Percentiles rank a stretch among this genome's conserved stretches.
phyloP scores from a whole-genome alignment of 2,797 vertebrate genomes.

The Lacerta bilineata region DNA sequence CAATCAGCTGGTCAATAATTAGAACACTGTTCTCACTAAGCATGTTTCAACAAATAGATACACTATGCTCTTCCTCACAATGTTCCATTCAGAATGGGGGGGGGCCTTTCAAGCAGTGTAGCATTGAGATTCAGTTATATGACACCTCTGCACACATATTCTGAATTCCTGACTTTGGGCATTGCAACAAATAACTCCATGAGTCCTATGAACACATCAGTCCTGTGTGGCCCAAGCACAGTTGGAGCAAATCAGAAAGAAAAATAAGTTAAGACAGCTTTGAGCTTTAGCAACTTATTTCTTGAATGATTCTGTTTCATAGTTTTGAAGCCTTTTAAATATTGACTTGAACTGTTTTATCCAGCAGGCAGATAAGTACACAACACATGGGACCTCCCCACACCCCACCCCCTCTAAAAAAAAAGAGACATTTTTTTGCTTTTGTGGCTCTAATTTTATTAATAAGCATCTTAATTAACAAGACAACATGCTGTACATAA shows the following conservation, averaged over 20 bases:
- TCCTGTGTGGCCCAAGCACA: not conserved
- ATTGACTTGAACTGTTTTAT: not conserved
- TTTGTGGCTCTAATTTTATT: constrained; percentile 80
- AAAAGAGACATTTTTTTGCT: constrained; percentile 44
- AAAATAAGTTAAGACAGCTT: too few species aligned
- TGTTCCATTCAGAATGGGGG: not conserved
- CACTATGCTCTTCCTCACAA: not conserved
- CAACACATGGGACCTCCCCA: not conserved
- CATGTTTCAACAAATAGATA: not conserved
- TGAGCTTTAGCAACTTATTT: not conserved
- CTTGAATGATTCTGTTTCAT: not conserved
- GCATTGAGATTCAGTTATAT: not conserved
- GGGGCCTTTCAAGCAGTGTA: not conserved
- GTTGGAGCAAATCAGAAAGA: not conserved
- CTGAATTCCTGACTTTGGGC: too few species aligned
- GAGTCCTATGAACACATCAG: too few species aligned
- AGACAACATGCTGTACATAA: constrained; percentile 82
- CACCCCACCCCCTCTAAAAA: not conserved
- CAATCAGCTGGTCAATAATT: not conserved
- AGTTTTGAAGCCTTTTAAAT: too few species aligned
- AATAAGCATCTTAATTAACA: constrained; percentile 79
- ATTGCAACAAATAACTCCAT: too few species aligned
- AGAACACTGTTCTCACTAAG: not conserved
- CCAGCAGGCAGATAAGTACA: not conserved
- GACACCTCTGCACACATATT: too few species aligned